Percentiles rank a stretch among this genome's conserved stretches.
These are phyloP conservation scores for Rhabdophis nuchalis DNA, from an alignment of 2,797 vertebrate species.

Conservation along the genomic window DNA sequence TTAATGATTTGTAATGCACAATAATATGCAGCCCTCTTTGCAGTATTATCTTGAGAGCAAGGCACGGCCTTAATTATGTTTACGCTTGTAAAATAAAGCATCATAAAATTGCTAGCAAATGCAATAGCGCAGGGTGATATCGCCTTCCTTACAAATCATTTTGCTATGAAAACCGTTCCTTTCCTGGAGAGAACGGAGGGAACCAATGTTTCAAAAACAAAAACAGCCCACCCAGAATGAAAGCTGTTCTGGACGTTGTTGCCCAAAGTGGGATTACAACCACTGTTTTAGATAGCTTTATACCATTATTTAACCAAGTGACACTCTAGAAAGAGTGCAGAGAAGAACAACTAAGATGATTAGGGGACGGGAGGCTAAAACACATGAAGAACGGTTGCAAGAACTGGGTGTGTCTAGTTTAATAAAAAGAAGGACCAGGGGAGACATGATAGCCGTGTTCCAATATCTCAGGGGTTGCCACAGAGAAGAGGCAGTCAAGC, in stretches of 20 bases:
- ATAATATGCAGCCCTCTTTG: neutral
- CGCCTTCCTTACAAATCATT: constrained; percentile 2
- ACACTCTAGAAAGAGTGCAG: neutral
- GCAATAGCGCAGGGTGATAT: neutral
- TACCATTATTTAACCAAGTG: neutral
- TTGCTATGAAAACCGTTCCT: constrained; percentile 2
- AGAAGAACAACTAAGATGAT: neutral
- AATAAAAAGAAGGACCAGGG: neutral
- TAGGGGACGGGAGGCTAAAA: neutral
- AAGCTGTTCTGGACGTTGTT: neutral
- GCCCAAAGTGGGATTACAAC: neutral
- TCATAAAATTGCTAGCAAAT: neutral
- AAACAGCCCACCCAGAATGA: neutral
- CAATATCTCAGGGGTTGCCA: neutral
- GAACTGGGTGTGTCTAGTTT: neutral
- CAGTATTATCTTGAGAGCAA: constrained; percentile 4
- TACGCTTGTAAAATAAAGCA: constrained; percentile 18
- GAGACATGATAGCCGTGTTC: neutral
- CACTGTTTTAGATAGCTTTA: neutral
- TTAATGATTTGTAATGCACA: constrained; percentile 19
- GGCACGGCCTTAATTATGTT: neutral
- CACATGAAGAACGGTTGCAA: neutral
- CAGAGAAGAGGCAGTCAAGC: neutral
- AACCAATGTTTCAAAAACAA: neutral
- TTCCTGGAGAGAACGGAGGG: neutral